A percentile compares a stretch with the other conserved stretches of the same genome.
phyloP scores from a whole-genome alignment of 2,888 invertebrate species.

The Agrilus mali region DNA sequence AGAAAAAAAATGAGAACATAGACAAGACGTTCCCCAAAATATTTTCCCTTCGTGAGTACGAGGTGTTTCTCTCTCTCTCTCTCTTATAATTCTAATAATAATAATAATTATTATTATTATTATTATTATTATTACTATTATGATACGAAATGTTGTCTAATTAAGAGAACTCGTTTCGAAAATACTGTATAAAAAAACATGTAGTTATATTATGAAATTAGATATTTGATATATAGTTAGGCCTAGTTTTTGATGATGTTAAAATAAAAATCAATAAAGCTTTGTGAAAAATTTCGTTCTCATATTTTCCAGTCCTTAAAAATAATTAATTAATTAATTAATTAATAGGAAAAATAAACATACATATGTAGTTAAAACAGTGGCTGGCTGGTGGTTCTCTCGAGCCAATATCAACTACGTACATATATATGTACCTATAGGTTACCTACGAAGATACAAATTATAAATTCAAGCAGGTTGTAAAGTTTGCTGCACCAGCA shows the following conservation, averaged over 20 bases:
- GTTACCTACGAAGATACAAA: constrained; percentile 10
- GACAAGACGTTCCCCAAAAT: constrained; percentile 3
- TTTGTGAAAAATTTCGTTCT: constrained; percentile 26
- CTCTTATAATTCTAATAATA: too few species aligned
- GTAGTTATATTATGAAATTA: constrained; percentile 32
- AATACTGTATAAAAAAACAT: constrained; percentile 17
- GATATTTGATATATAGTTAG: constrained; percentile 38
- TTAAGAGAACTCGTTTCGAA: too few species aligned
- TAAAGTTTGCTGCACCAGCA: constrained; percentile 12
- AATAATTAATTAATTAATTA: too few species aligned
- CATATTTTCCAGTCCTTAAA: too few species aligned
- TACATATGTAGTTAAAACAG: constrained; percentile 4
- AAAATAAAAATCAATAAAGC: constrained; percentile 36
- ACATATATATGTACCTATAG: too few species aligned
- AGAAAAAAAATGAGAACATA: constrained; percentile 1
- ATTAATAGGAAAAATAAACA: not conserved
- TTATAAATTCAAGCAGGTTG: constrained; percentile 14
- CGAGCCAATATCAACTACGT: constrained; percentile 6
- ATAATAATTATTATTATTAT: constrained; percentile 9
- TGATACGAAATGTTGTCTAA: not conserved
- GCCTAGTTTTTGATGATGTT: constrained; percentile 38
- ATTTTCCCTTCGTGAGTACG: constrained; percentile 20
- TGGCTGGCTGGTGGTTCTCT: too few species aligned
- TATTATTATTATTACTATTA: constrained; percentile 8
- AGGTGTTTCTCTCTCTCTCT: too few species aligned